These are phyloP conservation scores for Eilema griseolum DNA, from an alignment of 2,888 invertebrate genomes.

Conservation along the genomic window DNA sequence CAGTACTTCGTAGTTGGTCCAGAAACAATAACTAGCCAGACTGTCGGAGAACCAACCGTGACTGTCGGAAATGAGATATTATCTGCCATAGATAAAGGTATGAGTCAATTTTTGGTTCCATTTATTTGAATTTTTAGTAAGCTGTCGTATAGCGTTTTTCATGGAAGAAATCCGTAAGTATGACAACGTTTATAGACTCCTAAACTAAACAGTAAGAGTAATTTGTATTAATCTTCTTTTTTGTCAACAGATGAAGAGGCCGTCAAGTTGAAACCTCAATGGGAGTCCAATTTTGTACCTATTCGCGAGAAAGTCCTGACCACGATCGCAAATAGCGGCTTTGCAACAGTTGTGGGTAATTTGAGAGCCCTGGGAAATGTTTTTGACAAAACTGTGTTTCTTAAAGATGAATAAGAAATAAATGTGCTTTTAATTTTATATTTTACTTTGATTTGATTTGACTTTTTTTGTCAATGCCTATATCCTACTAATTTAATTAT, in stretches of 20 bases:
- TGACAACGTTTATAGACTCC: too few relatives aligned
- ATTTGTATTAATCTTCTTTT: not conserved
- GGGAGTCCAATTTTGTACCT: not conserved
- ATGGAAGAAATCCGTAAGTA: too few relatives aligned
- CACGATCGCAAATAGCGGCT: not conserved
- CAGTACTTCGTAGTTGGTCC: slow-evolving; percentile 1
- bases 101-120: not conserved
- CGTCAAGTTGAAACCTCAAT: not conserved
- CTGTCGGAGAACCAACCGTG: not conserved
- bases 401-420: not conserved
- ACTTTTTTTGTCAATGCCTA: too few relatives aligned
- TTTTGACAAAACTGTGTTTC: not conserved
- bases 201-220: too few relatives aligned
- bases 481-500: too few relatives aligned
- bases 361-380: not conserved
- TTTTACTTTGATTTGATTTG: too few relatives aligned
- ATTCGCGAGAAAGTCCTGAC: not conserved
- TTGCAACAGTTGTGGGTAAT: not conserved
- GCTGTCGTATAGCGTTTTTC: too few relatives aligned
- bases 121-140: too few relatives aligned
- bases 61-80: not conserved
- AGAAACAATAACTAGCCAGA: not conserved
- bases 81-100: not conserved
- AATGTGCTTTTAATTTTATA: not conserved
- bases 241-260: not conserved